Base-by-base conservation (phyloP, 2,113 vertebrate genomes). In the Amphilophus citrinellus region DNA sequence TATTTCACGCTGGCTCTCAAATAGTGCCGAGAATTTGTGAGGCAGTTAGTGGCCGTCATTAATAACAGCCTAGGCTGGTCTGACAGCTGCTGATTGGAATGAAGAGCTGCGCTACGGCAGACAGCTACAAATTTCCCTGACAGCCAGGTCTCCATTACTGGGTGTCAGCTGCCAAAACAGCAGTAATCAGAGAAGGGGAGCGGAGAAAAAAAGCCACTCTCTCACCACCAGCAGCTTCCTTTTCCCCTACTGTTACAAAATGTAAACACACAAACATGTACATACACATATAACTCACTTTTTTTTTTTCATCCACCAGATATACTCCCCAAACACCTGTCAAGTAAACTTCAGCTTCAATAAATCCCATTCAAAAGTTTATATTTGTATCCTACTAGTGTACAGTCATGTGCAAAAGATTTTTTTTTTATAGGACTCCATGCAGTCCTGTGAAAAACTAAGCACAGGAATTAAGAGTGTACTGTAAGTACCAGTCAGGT, bases 81-180 rank as follows among this genome's bases (percentile, higher is more conserved):
- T 94, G 94, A 94, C 91, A 92, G 93, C 94, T 94, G 91, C 95
- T 90, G 92, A 94, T 95, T 92, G 96, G 92, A 94, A 93, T 87
- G 93, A 89, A 96, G 95, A 94, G 92, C 91, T 88, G 89, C 81
- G 88, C 92, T 76, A 88, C 86, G 90, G 95, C 94, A 93, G 94
- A 95, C 87, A 91, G 94, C 95, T 93, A 94, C 95, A 95, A 95
- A 96, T 94, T 94, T 95, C 88, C 87, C 94, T 96, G 95, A 95
- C 94, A 94, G 95, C 90, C 93, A 93, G 30, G 92, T 89, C 94
- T 95, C 95, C 88, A 88, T 95, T 95, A 95, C 94, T 73, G 56
- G 91, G 87, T 77, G 89, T 93, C 95, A 94, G 94, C 95, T 95
- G 94, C 94, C 95, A 96, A 95, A 96, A 93, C 93, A 94, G 92